Percentiles rank a stretch among this genome's conserved stretches.
These are phyloP conservation scores for Ectropis crepuscularia DNA, from an alignment of 2,888 invertebrate genomes.

Conservation along the genomic window DNA sequence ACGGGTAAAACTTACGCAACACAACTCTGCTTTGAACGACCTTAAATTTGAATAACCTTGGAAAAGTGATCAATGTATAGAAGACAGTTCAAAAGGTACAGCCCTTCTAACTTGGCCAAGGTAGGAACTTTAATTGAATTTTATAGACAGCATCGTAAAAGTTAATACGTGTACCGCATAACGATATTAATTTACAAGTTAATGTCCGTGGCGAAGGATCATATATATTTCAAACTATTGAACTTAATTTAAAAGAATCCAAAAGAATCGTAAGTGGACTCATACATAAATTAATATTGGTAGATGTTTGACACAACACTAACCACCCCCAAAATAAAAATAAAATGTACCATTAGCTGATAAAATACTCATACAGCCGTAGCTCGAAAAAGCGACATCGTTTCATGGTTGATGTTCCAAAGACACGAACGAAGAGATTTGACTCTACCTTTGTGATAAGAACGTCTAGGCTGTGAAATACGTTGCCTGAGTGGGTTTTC, in stretches of 20 bases:
- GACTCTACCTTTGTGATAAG: too few species aligned
- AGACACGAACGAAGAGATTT: too few species aligned
- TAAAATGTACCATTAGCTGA: too few species aligned
- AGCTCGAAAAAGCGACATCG: too few species aligned
- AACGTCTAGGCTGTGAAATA: too few species aligned
- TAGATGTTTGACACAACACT: too few species aligned
- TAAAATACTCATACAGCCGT: too few species aligned
- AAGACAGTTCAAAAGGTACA: conserved; percentile 34
- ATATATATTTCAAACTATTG: background rate
- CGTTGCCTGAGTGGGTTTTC: too few species aligned
- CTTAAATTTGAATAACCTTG: conserved; percentile 39
- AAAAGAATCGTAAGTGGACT: too few species aligned
- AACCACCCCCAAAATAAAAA: too few species aligned
- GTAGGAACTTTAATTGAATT: conserved; percentile 38
- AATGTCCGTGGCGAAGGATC: conserved; percentile 4
- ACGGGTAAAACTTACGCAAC: conserved; percentile 21
- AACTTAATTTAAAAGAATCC: background rate
- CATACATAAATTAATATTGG: too few species aligned
- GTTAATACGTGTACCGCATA: conserved; percentile 22
- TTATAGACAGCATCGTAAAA: conserved; percentile 30
- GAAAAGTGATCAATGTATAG: conserved; percentile 28
- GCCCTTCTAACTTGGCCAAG: conserved; percentile 66
- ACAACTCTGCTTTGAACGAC: conserved; percentile 37
- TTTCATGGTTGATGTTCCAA: too few species aligned
- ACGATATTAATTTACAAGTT: conserved; percentile 18